Percentiles rank a stretch among this genome's conserved stretches.
Conservation (phyloP, 2,113 vertebrate genomes). For the Protobothrops flavoviridis region DNA sequence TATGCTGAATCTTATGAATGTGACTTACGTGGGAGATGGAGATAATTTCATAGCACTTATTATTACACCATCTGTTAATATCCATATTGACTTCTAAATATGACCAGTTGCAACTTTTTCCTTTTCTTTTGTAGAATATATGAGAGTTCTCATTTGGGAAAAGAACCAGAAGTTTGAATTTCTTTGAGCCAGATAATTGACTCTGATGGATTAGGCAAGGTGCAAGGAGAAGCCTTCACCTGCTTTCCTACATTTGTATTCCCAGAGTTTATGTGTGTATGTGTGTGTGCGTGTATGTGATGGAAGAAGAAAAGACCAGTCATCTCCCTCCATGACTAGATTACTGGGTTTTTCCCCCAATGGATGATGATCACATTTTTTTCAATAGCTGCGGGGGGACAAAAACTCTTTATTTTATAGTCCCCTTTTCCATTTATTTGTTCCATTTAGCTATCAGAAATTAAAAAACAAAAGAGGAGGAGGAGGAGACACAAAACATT, state of each 20-base stretch:
- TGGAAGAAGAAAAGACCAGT: not conserved
- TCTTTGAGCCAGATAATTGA: not conserved
- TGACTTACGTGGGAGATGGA: not conserved
- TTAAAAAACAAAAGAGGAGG: not conserved
- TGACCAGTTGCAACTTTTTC: not conserved
- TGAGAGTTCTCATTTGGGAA: not conserved
- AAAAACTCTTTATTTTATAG: not conserved
- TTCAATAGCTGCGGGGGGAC: not conserved
- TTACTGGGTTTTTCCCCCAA: not conserved
- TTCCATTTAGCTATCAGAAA: not conserved
- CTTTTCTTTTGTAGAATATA: not conserved
- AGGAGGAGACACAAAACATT: not conserved
- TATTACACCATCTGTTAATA: not conserved
- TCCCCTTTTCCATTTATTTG: not conserved
- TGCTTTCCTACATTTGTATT: not conserved
- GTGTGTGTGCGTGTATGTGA: not conserved
- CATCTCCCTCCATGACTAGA: not conserved
- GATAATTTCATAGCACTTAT: not conserved
- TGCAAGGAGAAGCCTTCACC: not conserved
- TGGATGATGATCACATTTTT: not conserved
- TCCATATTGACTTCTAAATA: not conserved
- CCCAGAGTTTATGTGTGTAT: not conserved
- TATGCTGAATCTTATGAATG: not conserved
- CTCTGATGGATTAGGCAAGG: not conserved
- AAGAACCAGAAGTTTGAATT: not conserved